Conservation (phyloP, 2,113 vertebrate genomes). For the Orycteropus afer region DNA sequence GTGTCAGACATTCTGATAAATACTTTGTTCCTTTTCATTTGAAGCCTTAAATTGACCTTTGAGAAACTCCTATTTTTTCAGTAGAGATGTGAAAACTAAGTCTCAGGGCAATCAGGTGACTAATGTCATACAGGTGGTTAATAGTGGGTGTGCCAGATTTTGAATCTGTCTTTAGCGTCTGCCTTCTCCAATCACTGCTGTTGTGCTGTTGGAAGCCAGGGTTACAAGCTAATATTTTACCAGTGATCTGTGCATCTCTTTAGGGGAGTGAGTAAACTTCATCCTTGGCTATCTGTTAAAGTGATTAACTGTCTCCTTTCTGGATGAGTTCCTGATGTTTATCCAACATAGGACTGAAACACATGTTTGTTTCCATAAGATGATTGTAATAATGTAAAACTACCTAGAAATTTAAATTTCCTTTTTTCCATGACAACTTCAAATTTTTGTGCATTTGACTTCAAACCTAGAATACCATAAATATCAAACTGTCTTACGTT, state of each 20-base stretch:
- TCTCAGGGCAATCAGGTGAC: neutral
- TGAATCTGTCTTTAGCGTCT: neutral
- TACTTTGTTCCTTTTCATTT: neutral
- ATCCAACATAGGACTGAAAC: slow-evolving; percentile 76
- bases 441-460: slow-evolving; percentile 75
- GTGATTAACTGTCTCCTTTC: slow-evolving; percentile 61
- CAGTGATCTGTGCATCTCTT: slow-evolving; percentile 35
- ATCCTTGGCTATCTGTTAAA: slow-evolving; percentile 69
- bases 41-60: neutral
- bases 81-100: neutral
- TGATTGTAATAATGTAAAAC: slow-evolving; percentile 66
- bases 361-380: slow-evolving; percentile 58
- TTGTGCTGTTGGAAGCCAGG: neutral
- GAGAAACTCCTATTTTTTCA: neutral
- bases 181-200: neutral
- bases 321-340: slow-evolving; percentile 45
- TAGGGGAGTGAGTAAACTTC: neutral
- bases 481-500: slow-evolving; percentile 78
- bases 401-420: slow-evolving; percentile 64
- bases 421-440: slow-evolving; percentile 73
- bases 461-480: slow-evolving; percentile 78
- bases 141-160: neutral
- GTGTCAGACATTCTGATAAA: neutral
- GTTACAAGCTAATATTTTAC: slow-evolving; percentile 12
- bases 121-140: neutral